Evolutionary conservation across 2,888 invertebrate species (phyloP).

Genomic region (Encarsia formosa): DNA sequence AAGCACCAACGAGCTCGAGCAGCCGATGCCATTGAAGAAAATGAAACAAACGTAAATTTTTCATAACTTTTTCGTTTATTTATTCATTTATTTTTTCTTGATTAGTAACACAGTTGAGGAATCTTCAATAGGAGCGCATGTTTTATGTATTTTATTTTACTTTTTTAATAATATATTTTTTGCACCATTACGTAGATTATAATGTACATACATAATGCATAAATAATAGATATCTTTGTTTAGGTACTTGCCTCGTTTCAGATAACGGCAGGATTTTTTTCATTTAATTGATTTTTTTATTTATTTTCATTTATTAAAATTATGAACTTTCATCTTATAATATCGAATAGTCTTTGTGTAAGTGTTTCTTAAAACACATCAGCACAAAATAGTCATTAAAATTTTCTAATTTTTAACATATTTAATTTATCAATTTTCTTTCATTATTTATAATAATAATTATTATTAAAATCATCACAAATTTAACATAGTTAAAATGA

Average conservation of each 20-base stretch:
- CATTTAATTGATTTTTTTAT: slow-evolving; percentile 14
- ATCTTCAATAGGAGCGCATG: too few species aligned
- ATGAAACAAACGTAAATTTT: background rate
- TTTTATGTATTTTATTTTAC: too few species aligned
- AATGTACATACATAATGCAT: too few species aligned
- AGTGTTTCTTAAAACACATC: slow-evolving; percentile 11
- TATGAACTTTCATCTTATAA: slow-evolving; percentile 19
- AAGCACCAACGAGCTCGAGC: slow-evolving; percentile 25
- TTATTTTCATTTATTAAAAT: slow-evolving; percentile 16
- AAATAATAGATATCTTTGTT: too few species aligned
- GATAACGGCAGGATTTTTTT: slow-evolving; percentile 18
- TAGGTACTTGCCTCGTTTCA: slow-evolving; percentile 14
- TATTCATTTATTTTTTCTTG: background rate
- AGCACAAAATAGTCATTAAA: slow-evolving; percentile 25
- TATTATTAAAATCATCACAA: slow-evolving; percentile 23
- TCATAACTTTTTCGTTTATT: too few species aligned
- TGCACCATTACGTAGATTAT: too few species aligned
- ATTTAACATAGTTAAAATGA: slow-evolving; percentile 8
- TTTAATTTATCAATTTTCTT: slow-evolving; percentile 11
- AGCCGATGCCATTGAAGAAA: slow-evolving; percentile 5
- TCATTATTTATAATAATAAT: slow-evolving; percentile 22
- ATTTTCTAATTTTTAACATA: slow-evolving; percentile 26
- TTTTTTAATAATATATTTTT: too few species aligned
- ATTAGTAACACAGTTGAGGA: slow-evolving; percentile 10
- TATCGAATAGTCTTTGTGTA: slow-evolving; percentile 18